Base-by-base conservation (phyloP, 2,113 vertebrate genomes). In the Elaphurus davidianus region DNA sequence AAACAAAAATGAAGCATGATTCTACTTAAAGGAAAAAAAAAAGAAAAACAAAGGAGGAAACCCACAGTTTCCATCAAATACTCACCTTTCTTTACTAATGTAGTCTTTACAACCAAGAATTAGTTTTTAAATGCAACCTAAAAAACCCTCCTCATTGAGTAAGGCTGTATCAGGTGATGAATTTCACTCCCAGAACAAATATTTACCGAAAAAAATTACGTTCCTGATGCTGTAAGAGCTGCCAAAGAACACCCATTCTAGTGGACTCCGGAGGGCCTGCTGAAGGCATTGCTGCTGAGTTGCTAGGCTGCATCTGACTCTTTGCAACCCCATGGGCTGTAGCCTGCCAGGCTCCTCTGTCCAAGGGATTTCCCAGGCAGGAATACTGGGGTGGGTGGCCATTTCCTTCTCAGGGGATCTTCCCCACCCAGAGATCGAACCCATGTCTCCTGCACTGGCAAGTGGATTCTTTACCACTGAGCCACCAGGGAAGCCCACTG, bases 181-280 rank as follows among this genome's bases (percentile, higher is more conserved):
- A 86, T 96, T 92, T 74, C 52, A 94, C n/a, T 89, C 21, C 67
- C 11, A 90, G 5, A 94, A 82, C 71, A 92, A 94, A 25, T 91
- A 92, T 90, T 79, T 79, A 62, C 1, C 85, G 21, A 81, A 76
- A 93, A 74, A 50, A 76, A 87, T 45, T 82, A 87, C 21, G 8
- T 60, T 74, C 28, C 45, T n/a, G 54, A 71, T 21, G 23, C 40
- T 15, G 5, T 36, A 47, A 84, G 25, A 87, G 14, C 25, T 15
- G 45, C 25, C 50, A 76, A 52, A 88, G 57, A 79, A 15, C 23
- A 78, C 1, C 47, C 2, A 54, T 43, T 74, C 76, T 3, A 71
- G 25, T 9, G 81, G 14, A 50, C 57, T 76, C 15, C 0, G 23
- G 2, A 67, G 78, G 86, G 25, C 27, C 40, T 19, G 33, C 88